Evolutionary conservation across 2,888 invertebrate species (phyloP), one percentile per base, ranked within the genome.

Genomic region (Meliscaeva auricollis): DNA sequence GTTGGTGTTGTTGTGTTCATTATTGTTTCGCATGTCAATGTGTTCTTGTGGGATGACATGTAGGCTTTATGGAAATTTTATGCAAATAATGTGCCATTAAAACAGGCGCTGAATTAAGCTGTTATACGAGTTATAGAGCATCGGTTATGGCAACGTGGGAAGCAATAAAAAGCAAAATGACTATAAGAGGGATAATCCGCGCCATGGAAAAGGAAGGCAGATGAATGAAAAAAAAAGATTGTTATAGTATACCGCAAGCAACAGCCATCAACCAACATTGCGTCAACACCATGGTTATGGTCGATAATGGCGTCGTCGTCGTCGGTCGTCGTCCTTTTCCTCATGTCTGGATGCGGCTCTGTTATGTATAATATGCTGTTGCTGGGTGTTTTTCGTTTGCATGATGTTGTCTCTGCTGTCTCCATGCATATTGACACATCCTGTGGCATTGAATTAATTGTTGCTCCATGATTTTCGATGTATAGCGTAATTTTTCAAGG

Each of bases 21-120:
- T 58, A 68, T 73, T 79, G 69, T 79, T 52, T 58, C 38, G 54
- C 54, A 30, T 70, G 74, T 52, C 69, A 84, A 68, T 70, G 79
- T 70, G 79, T 64, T 44, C 54, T 30, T 46, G 64, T 79, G 26
- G 50, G 64, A 30, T 79, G 79, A 70, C 83, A 74, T 79, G 70
- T 84, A 75, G 83, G 79, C 79, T 84, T 84, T 79, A 84, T 84
- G 79, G 79, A 79, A 79, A 84, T 84, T 84, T 75, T 79, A 84
- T 84, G 83, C 79, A 84, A 84, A 84, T 84, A 70, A 64, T 70
- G 13, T 30, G 58, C 72, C 70, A 82, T 76, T 82, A 76, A 82
- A 76, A 70, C 58, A 64, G 64, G 70, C 76, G 66, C 38, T 60
- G 79, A 75, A 66, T 50, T 66, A 66, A 79, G 69, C 69, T 44